These are phyloP conservation scores for Abrostola tripartita DNA, from an alignment of 2,888 invertebrate genomes.

Conservation along the genomic window DNA sequence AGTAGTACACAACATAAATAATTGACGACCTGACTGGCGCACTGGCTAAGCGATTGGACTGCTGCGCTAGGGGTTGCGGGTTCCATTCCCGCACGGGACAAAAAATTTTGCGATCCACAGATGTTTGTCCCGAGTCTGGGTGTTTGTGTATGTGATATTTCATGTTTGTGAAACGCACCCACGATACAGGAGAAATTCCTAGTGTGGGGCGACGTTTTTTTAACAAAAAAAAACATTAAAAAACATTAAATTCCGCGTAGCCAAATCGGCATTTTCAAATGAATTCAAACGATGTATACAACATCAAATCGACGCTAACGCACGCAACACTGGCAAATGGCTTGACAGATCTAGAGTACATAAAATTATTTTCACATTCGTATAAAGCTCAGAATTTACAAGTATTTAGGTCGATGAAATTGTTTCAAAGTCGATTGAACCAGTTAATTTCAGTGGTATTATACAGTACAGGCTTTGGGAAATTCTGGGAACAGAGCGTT, in stretches of 20 bases:
- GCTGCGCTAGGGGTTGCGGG: too few species aligned
- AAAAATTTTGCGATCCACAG: too few species aligned
- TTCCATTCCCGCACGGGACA: too few species aligned
- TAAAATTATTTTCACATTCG: constrained; percentile 36
- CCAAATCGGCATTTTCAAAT: constrained; percentile 21
- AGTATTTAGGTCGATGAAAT: constrained; percentile 38
- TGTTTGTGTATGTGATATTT: too few species aligned
- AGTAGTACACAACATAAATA: constrained; percentile 19
- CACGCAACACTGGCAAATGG: constrained; percentile 11
- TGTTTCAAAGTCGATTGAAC: constrained; percentile 17
- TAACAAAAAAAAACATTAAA: too few species aligned
- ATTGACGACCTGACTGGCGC: too few species aligned
- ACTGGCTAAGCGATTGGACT: too few species aligned
- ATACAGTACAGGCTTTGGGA: neutral
- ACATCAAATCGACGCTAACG: constrained; percentile 10
- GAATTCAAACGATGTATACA: constrained; percentile 10
- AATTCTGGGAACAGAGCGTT: neutral
- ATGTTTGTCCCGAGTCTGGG: too few species aligned
- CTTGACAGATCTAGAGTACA: constrained; percentile 51
- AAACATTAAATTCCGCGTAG: too few species aligned
- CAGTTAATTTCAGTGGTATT: constrained; percentile 11
- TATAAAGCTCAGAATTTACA: constrained; percentile 18
- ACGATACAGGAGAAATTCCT: too few species aligned
- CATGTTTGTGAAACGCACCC: too few species aligned
- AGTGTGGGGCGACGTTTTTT: too few species aligned